Conservation (phyloP, 2,888 invertebrate genomes). For the Palloptera scutellata region DNA sequence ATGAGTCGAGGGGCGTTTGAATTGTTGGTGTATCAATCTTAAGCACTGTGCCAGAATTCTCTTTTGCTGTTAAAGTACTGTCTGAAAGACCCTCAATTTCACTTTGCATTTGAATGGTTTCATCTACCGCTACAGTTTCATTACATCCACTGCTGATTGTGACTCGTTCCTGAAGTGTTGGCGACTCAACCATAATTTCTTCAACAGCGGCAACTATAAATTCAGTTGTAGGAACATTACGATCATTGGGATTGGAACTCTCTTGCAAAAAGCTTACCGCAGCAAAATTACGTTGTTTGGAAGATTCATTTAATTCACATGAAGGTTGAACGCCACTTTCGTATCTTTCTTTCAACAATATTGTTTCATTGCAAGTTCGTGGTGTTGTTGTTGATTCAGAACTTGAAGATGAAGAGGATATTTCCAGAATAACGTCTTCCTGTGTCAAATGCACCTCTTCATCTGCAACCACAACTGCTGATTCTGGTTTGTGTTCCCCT, state of each 20-base stretch:
- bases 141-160: too few relatives aligned
- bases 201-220: constrained; percentile 37
- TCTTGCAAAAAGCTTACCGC: constrained; percentile 32
- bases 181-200: constrained; percentile 31
- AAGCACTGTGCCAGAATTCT: too few relatives aligned
- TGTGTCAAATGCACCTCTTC: background rate
- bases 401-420: constrained; percentile 27
- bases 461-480: too few relatives aligned
- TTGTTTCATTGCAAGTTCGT: constrained; percentile 8
- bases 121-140: too few relatives aligned
- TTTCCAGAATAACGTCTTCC: constrained; percentile 30
- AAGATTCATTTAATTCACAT: constrained; percentile 14
- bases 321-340: background rate
- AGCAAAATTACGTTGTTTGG: constrained; percentile 31
- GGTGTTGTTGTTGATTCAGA: constrained; percentile 1
- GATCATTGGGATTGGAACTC: constrained; percentile 8
- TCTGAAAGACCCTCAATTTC: background rate
- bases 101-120: background rate
- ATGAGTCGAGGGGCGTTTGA: too few relatives aligned
- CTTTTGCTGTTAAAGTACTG: background rate
- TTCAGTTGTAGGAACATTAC: constrained; percentile 23
- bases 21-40: too few relatives aligned
- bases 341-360: background rate
- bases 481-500: constrained; percentile 7
- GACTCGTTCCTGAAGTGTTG: too few relatives aligned